phyloP scores from a whole-genome alignment of 2,797 vertebrate species.

The Lagorchestes hirsutus region DNA sequence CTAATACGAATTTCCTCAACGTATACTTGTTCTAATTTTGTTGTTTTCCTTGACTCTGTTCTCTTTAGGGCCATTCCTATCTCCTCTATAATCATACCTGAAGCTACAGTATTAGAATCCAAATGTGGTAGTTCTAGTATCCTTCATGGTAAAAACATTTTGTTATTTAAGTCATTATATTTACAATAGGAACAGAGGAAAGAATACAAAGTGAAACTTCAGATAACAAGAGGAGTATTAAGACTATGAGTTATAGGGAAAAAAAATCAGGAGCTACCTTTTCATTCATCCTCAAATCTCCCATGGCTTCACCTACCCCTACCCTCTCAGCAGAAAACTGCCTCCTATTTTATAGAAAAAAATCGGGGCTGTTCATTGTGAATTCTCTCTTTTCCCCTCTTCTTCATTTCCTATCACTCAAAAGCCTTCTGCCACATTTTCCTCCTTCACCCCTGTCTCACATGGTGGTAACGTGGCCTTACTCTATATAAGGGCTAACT shows the following conservation, averaged over 20 bases:
- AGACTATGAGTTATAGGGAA: background rate
- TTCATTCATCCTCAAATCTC: no score
- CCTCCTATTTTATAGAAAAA: no score
- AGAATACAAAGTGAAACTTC: background rate
- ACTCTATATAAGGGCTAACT: background rate
- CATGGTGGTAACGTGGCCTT: background rate
- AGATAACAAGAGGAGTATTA: background rate
- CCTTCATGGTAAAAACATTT: background rate
- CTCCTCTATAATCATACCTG: background rate
- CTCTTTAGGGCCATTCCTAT: background rate
- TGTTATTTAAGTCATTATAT: background rate
- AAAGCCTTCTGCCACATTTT: no score
- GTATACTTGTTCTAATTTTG: background rate
- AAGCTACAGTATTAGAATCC: background rate
- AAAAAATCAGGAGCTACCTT: background rate
- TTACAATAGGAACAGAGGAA: background rate
- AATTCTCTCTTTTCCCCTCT: no score
- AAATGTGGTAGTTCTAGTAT: background rate
- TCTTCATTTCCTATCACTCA: no score
- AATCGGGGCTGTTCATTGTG: no score
- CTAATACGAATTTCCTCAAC: background rate
- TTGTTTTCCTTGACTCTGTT: background rate
- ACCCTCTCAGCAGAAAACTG: no score
- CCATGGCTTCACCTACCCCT: no score
- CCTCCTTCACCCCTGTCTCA: no score